phyloP scores from a whole-genome alignment of 2,888 invertebrate species.

The Myopa tessellatipennis region DNA sequence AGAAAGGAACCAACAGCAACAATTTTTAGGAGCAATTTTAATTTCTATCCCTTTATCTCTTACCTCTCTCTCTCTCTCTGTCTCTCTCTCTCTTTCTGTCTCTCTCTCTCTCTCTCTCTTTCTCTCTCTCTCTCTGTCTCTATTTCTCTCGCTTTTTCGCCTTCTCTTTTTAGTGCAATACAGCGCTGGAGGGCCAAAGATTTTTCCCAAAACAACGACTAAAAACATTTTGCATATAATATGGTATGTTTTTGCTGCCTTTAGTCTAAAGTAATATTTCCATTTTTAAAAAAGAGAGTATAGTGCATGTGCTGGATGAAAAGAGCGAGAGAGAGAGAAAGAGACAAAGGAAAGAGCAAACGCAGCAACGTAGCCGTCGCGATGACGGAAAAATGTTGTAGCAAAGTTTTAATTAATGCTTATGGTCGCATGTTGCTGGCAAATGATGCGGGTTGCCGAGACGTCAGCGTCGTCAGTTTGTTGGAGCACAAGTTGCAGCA shows the following conservation, averaged over 20 bases:
- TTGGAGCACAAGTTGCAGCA: not conserved
- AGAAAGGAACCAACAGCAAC: not conserved
- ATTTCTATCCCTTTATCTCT: not conserved
- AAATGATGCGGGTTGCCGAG: constrained; percentile 26
- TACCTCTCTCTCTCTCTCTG: not conserved
- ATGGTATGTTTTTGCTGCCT: not conserved
- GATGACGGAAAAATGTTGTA: constrained; percentile 33
- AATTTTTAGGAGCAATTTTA: constrained; percentile 7
- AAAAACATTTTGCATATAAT: constrained; percentile 18
- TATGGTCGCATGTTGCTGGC: constrained; percentile 37
- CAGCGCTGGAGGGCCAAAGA: constrained; percentile 4
- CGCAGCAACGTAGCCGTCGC: not conserved
- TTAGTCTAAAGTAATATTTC: too few relatives aligned
- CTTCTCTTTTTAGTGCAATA: not conserved
- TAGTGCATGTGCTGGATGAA: not conserved
- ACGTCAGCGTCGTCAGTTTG: constrained; percentile 31
- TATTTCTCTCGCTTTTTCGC: not conserved
- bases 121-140: not conserved
- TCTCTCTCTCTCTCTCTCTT: not conserved
- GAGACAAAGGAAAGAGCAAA: not conserved
- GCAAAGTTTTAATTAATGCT: constrained; percentile 40
- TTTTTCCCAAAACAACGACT: not conserved
- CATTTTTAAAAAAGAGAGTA: too few relatives aligned
- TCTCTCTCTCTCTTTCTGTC: not conserved
- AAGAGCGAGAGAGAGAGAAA: constrained; percentile 4